Evolutionary conservation across 1,140 invertebrate genomes (phyloP).

Genomic region (Dryas iulia): DNA sequence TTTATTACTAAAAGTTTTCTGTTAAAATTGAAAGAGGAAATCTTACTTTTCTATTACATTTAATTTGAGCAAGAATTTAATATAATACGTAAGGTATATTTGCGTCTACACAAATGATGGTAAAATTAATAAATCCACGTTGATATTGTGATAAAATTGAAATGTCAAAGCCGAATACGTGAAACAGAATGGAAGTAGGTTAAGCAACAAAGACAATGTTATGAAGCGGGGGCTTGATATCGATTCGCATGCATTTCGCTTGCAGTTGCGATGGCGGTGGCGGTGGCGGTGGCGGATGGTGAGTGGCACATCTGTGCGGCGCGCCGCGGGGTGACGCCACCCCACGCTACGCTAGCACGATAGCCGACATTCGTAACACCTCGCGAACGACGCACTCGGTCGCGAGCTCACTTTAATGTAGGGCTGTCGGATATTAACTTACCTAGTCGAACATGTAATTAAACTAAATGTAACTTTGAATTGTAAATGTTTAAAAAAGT

Average conservation of each 20-base stretch:
- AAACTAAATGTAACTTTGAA: background rate
- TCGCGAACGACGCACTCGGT: slow-evolving; percentile 66
- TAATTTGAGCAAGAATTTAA: background rate
- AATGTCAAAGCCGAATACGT: slow-evolving; percentile 31
- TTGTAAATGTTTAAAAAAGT: background rate
- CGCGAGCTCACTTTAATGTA: slow-evolving; percentile 57
- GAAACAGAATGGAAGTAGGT: slow-evolving; percentile 57
- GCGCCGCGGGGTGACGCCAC: slow-evolving; percentile 42
- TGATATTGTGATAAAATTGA: slow-evolving; percentile 21
- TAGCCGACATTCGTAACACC: slow-evolving; percentile 74
- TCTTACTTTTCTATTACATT: background rate
- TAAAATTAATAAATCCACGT: background rate
- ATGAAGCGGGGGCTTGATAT: slow-evolving; percentile 56
- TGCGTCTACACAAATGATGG: background rate
- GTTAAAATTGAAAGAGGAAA: background rate
- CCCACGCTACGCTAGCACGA: slow-evolving; percentile 45
- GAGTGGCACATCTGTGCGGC: slow-evolving; percentile 57
- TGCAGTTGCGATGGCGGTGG: slow-evolving; percentile 27
- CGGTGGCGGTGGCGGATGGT: slow-evolving; percentile 14
- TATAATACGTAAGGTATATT: background rate
- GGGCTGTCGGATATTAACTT: slow-evolving; percentile 39
- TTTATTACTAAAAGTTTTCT: slow-evolving; percentile 6
- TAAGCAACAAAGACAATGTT: slow-evolving; percentile 73
- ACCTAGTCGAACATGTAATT: background rate
- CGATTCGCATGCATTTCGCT: slow-evolving; percentile 69